Percentiles rank a stretch among this genome's conserved stretches.
phyloP scores from a whole-genome alignment of 2,888 invertebrate genomes.

The Thymelicus acteon region DNA sequence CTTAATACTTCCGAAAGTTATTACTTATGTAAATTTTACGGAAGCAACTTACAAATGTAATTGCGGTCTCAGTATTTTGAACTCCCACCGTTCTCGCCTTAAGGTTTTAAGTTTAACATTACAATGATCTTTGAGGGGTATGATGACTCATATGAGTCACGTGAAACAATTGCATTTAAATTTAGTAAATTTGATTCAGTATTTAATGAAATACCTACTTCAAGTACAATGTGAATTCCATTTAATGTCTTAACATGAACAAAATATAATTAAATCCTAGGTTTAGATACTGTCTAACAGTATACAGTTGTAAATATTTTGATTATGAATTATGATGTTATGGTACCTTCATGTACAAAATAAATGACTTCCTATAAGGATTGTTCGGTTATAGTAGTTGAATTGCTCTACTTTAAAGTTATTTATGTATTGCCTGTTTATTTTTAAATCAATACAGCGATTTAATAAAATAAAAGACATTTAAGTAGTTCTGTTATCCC shows the following conservation, averaged over 20 bases:
- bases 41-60: no score
- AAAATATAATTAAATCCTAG: constrained; percentile 3
- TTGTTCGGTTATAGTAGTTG: constrained; percentile 9
- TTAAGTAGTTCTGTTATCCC: no score
- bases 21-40: no score
- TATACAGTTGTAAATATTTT: constrained; percentile 29
- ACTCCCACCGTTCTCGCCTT: not conserved
- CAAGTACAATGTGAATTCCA: constrained; percentile 20
- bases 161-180: constrained; percentile 7
- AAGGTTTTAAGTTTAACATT: not conserved
- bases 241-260: constrained; percentile 10
- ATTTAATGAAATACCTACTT: not conserved
- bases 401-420: not conserved
- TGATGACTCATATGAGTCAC: not conserved
- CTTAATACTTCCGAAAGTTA: no score
- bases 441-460: not conserved
- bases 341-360: constrained; percentile 24
- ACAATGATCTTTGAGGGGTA: not conserved
- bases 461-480: not conserved
- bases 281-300: constrained; percentile 31
- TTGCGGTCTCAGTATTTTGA: not conserved
- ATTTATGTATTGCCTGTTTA: constrained; percentile 7
- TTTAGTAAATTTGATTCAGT: not conserved
- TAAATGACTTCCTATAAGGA: constrained; percentile 28
- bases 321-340: constrained; percentile 7